phyloP scores from a whole-genome alignment of 2,797 vertebrate species.

The Protonibea diacanthus region DNA sequence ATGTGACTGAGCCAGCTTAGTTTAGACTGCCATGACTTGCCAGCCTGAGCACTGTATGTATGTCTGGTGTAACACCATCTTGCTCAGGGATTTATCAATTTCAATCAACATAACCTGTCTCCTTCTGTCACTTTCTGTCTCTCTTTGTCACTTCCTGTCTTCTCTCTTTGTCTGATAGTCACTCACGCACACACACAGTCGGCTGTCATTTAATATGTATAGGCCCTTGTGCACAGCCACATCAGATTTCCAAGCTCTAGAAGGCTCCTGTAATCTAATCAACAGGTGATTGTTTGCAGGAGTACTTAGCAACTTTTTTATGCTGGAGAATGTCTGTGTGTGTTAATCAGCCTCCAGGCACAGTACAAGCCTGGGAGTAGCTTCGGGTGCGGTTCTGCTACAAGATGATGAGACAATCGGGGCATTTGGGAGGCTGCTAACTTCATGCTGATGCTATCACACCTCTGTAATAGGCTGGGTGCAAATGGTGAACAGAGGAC shows the following conservation, averaged over 20 bases:
- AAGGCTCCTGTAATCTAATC: constrained; percentile 59
- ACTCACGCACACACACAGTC: constrained; percentile 2
- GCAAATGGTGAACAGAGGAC: constrained; percentile 36
- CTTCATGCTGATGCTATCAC: constrained; percentile 55
- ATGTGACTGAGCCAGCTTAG: constrained; percentile 74
- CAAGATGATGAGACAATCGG: constrained; percentile 67
- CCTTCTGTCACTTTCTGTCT: constrained; percentile 36
- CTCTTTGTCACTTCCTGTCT: constrained; percentile 61
- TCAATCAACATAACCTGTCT: constrained; percentile 45
- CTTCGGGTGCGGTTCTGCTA: constrained; percentile 47
- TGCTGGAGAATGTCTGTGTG: constrained; percentile 3
- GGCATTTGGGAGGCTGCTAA: constrained; percentile 53
- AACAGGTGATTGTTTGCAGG: constrained; percentile 60
- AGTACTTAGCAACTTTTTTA: constrained; percentile 13
- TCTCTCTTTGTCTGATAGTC: constrained; percentile 40
- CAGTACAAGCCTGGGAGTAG: constrained; percentile 57
- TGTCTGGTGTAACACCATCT: constrained; percentile 26
- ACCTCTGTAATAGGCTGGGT: constrained; percentile 32
- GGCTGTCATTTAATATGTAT: constrained; percentile 47
- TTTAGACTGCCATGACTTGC: constrained; percentile 52
- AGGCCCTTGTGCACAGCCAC: constrained; percentile 24
- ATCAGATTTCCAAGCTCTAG: constrained; percentile 46
- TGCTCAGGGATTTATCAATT: constrained; percentile 44
- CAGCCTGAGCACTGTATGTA: constrained; percentile 25
- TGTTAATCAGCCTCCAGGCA: constrained; percentile 65